Conservation (phyloP, 37 sponge, comb jelly and placozoan genomes). For the Axinella damicornis region DNA sequence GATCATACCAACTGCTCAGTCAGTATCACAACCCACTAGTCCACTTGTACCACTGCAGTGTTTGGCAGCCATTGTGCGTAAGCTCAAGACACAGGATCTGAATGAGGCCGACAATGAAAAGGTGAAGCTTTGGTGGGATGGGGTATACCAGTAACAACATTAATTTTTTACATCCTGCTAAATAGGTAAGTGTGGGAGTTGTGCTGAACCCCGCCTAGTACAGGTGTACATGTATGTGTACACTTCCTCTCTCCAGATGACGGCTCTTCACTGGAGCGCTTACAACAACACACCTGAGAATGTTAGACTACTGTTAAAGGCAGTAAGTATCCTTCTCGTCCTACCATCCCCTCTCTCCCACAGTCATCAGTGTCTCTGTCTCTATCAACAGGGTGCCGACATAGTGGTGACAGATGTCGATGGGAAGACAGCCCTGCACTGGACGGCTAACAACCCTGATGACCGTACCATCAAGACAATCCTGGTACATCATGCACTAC, state of each 20-base stretch:
- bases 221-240: too few species aligned
- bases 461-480: slow-evolving; percentile 52
- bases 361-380: not conserved
- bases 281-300: slow-evolving; percentile 82
- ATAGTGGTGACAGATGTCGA: slow-evolving; percentile 82
- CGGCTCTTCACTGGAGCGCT: slow-evolving; percentile 94
- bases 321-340: slow-evolving; percentile 64
- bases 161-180: not conserved
- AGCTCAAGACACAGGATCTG: slow-evolving; percentile 61
- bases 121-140: too few species aligned
- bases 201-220: too few species aligned
- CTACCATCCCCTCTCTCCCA: not conserved
- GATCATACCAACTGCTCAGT: too few species aligned
- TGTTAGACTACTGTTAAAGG: slow-evolving; percentile 69
- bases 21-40: too few species aligned
- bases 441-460: slow-evolving; percentile 92
- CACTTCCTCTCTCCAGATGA: slow-evolving; percentile 72
- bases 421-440: slow-evolving; percentile 93
- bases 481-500: too few species aligned
- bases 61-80: slow-evolving; percentile 55
- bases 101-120: slow-evolving; percentile 82
- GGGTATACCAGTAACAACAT: not conserved
- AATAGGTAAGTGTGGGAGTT: too few species aligned
- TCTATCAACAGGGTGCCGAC: slow-evolving; percentile 79
- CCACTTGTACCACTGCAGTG: slow-evolving; percentile 63